A percentile compares a stretch with the other conserved stretches of the same genome.
phyloP scores from a whole-genome alignment of 2,888 invertebrate species.

The Pantelozetes paolii region DNA sequence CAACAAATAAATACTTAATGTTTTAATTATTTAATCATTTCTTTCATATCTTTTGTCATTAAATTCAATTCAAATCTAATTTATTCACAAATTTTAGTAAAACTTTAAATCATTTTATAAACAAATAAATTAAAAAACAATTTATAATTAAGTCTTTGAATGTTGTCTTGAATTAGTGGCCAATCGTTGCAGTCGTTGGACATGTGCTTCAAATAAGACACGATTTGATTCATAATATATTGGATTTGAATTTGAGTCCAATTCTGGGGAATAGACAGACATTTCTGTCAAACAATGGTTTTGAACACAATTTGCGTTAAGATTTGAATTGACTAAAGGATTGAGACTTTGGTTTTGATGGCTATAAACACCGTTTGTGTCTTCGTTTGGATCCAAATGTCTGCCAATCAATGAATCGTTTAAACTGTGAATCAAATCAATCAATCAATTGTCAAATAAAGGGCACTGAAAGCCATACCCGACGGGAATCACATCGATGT shows the following conservation, averaged over 20 bases:
- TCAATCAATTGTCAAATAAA: neutral
- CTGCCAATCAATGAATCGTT: neutral
- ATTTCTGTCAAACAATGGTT: neutral
- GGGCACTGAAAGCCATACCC: neutral
- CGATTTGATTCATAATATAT: slow-evolving; percentile 42
- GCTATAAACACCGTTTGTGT: neutral
- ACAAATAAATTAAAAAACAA: neutral
- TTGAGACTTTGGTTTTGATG: neutral
- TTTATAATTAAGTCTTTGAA: neutral
- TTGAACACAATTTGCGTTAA: neutral
- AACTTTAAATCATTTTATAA: neutral
- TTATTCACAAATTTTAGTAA: slow-evolving; percentile 4
- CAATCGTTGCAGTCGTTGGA: slow-evolving; percentile 19
- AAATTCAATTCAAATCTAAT: neutral
- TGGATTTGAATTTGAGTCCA: slow-evolving; percentile 40
- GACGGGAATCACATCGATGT: slow-evolving; percentile 29
- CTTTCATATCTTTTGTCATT: neutral
- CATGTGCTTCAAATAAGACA: slow-evolving; percentile 42
- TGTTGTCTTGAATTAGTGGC: neutral
- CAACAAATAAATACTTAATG: neutral
- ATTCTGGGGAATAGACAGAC: slow-evolving; percentile 33
- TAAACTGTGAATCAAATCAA: neutral
- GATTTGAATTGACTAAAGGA: neutral
- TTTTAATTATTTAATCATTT: neutral
- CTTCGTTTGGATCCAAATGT: neutral